Evolutionary conservation across 2,888 invertebrate species (phyloP), one percentile per base, ranked within the genome.

Genomic region (Eudasyphora cyanicolor): DNA sequence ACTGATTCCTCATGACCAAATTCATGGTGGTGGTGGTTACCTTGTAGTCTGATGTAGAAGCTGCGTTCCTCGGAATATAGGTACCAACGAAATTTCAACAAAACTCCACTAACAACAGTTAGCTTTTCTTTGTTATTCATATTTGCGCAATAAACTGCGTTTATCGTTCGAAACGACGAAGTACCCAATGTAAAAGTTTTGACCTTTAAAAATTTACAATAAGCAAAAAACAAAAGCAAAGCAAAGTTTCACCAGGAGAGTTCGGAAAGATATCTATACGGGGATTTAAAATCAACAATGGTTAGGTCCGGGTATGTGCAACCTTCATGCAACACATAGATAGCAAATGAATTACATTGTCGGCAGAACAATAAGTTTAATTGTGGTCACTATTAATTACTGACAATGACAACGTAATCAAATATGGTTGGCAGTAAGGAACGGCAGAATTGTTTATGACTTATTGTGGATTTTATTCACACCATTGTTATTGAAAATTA

Each of bases 161-260:
- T 35, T 38, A 19, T n/a, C 38, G n/a, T n/a, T 38, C 35, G 2
- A 19, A 38, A 67, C 57, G 38, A 38, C 38, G 8, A 45, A 14
- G 60, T 76, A 62, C 32, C n/a, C 74, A 35, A 69, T 75, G 79
- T 0, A 45, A 75, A 80, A 83, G 62, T 77, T 80, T 77, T 77
- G 62, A 80, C 70, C 77, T 77, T 60, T 45, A 77, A n/a, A 67
- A 54, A 35, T 57, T 67, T 42, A 54, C 3, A 76, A 73, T 29
- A 62, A 71, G 10, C 54, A 19, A 54, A 69, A 62, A 62, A 19
- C 7, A 80, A 17, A 42, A 67, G 3, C 21, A 24, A 21, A 4
- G 21, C 0, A 76, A 79, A 80, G 21, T 83, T 75, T 69, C 24
- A n/a, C 51, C 49, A 71, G 45, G 29, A 21, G 74, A 17, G 7